Evolutionary conservation across 2,113 vertebrate genomes (phyloP).

Genomic region (Colossoma macropomum): DNA sequence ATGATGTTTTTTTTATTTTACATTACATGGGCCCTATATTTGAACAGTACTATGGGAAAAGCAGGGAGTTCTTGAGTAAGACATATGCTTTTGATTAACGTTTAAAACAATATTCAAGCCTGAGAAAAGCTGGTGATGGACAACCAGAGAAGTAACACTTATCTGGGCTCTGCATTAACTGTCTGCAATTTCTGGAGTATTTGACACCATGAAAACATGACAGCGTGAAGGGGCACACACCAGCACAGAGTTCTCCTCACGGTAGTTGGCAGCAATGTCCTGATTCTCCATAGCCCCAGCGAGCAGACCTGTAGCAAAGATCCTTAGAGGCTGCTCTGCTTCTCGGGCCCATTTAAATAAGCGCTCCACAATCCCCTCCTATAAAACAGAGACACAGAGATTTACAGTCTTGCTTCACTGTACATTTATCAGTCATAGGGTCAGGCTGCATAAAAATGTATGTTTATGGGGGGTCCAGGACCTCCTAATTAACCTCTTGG

Average conservation of each 20-base stretch:
- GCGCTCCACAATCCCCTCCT: constrained; percentile 98
- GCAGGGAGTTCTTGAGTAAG: too few species aligned
- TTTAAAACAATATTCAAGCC: background rate
- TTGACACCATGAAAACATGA: background rate
- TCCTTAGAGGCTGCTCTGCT: constrained; percentile 93
- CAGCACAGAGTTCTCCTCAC: constrained; percentile 96
- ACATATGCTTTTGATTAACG: background rate
- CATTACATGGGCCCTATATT: too few species aligned
- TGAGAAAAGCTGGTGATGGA: background rate
- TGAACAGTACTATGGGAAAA: background rate
- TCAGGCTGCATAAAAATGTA: background rate
- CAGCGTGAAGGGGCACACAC: constrained; percentile 64
- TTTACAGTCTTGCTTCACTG: background rate
- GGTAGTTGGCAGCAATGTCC: constrained; percentile 98
- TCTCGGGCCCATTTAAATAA: constrained; percentile 97
- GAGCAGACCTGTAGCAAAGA: constrained; percentile 92
- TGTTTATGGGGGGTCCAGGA: too few species aligned
- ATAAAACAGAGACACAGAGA: constrained; percentile 41
- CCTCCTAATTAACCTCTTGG: too few species aligned
- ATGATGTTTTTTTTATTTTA: too few species aligned
- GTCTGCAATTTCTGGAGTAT: background rate
- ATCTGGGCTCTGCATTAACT: background rate
- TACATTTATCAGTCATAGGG: background rate
- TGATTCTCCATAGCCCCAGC: constrained; percentile 99
- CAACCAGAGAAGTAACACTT: background rate